Evolutionary conservation across 1,140 invertebrate species (phyloP).

Genomic region (Caenorhabditis latens): DNA sequence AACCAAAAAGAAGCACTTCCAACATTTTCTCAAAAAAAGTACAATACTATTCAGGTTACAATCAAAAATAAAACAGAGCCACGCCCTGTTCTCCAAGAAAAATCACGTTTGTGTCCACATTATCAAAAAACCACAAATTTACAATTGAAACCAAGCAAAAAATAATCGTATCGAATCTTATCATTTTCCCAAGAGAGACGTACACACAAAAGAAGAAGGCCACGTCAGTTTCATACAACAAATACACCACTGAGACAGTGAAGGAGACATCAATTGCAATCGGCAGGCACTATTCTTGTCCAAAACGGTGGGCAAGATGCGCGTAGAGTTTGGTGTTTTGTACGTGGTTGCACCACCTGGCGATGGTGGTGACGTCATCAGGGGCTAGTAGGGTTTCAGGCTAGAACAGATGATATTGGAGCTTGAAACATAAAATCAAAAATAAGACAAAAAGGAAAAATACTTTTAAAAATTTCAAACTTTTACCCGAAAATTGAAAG

Average conservation of each 20-base stretch:
- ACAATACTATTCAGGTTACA: too few relatives aligned
- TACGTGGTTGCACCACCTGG: too few relatives aligned
- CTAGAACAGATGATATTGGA: too few relatives aligned
- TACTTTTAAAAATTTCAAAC: too few relatives aligned
- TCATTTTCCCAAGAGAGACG: background rate
- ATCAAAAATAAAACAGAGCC: too few relatives aligned
- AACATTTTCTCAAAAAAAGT: too few relatives aligned
- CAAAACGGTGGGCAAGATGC: background rate
- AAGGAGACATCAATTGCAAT: conserved; percentile 45
- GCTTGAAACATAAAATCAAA: too few relatives aligned
- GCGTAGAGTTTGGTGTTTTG: background rate
- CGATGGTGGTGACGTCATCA: too few relatives aligned
- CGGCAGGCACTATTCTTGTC: background rate
- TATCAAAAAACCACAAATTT: background rate
- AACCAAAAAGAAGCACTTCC: too few relatives aligned
- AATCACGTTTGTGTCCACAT: background rate
- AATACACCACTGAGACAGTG: background rate
- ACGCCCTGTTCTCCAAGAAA: background rate
- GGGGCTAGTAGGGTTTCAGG: too few relatives aligned
- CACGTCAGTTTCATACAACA: conserved; percentile 14
- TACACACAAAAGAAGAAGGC: conserved; percentile 1
- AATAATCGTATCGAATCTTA: background rate
- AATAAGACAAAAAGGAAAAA: too few relatives aligned
- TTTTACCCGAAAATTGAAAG: too few relatives aligned
- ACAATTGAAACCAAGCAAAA: background rate